Evolutionary conservation across 2,888 invertebrate genomes (phyloP).

Genomic region (Meghimatium bilineatum): DNA sequence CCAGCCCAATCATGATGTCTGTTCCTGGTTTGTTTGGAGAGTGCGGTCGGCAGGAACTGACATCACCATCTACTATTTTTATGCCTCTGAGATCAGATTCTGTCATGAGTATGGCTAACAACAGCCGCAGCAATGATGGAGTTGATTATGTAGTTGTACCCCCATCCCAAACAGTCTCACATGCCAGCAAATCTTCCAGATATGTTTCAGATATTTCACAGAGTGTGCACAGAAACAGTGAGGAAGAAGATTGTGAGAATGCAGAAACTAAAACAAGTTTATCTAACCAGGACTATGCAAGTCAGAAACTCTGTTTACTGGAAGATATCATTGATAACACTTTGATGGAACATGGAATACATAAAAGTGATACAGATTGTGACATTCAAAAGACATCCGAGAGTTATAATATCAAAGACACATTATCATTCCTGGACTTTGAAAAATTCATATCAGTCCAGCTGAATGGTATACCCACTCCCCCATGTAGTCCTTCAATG

Average conservation of each 20-base stretch:
- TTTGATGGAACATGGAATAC: not conserved
- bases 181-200: not conserved
- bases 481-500: constrained; percentile 37
- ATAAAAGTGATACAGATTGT: not conserved
- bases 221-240: not conserved
- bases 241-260: not conserved
- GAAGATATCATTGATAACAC: constrained; percentile 12
- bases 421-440: constrained; percentile 15
- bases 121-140: constrained; percentile 7
- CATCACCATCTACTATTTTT: constrained; percentile 45
- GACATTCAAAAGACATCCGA: not conserved
- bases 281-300: not conserved
- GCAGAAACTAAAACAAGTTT: not conserved
- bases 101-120: constrained; percentile 6
- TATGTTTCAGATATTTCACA: not conserved
- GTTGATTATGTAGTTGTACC: not conserved
- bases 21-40: constrained; percentile 24
- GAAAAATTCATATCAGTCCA: constrained; percentile 29
- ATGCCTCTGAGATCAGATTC: constrained; percentile 43
- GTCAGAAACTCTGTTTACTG: not conserved
- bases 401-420: not conserved
- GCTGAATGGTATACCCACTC: constrained; percentile 46
- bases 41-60: constrained; percentile 28
- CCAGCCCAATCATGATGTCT: constrained; percentile 48
- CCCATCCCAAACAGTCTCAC: not conserved